Conservation (phyloP, 2,113 vertebrate genomes). For the Eurystomus gularis region DNA sequence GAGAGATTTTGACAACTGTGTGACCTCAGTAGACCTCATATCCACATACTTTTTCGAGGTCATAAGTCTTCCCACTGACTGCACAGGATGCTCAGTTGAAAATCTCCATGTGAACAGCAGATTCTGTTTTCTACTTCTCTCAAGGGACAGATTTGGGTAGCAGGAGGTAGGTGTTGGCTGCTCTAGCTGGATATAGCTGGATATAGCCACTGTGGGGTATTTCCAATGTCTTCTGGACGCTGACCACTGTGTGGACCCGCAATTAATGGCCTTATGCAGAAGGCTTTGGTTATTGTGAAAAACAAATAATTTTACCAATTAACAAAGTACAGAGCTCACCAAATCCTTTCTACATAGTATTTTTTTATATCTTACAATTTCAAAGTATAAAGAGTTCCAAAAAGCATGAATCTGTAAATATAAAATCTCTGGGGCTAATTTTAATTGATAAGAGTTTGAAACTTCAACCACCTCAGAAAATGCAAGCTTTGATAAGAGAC, state of each 20-base stretch:
- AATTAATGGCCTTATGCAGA: not conserved
- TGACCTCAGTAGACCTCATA: not conserved
- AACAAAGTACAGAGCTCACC: not conserved
- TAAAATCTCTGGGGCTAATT: not conserved
- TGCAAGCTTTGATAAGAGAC: not conserved
- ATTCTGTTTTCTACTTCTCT: not conserved
- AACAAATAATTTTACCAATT: not conserved
- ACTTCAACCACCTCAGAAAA: not conserved
- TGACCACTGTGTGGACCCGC: rapidly evolving
- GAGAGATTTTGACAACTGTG: not conserved
- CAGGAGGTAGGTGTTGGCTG: not conserved
- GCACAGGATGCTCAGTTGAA: not conserved
- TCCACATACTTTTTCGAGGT: not conserved
- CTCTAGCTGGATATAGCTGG: too few relatives aligned
- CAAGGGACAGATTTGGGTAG: not conserved
- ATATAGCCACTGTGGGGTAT: not conserved
- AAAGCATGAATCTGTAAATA: not conserved
- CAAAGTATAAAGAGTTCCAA: not conserved
- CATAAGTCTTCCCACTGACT: not conserved
- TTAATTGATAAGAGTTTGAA: not conserved
- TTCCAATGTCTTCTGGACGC: not conserved
- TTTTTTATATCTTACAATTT: not conserved
- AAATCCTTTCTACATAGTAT: not conserved
- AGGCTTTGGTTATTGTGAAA: not conserved
- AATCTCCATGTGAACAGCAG: not conserved